Conservation (phyloP, 2,888 invertebrate genomes). For the Drosophila paramelanica region DNA sequence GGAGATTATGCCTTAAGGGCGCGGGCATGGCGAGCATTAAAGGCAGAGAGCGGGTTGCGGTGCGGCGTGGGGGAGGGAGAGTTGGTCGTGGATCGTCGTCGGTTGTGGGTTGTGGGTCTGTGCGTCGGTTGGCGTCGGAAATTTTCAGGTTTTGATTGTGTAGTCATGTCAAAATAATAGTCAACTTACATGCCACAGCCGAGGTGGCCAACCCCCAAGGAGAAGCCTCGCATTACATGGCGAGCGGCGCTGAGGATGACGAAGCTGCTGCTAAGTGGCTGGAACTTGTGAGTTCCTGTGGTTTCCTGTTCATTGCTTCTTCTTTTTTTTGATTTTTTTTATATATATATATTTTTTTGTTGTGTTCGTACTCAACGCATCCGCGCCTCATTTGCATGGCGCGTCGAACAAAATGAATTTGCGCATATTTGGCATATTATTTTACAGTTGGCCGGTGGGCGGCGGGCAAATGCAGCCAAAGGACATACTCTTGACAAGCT, state of each 20-base stretch:
- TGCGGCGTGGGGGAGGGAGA: neutral
- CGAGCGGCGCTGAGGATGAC: conserved; percentile 40
- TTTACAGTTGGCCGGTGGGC: conserved; percentile 52
- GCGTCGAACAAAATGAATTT: conserved; percentile 66
- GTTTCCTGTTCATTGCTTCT: conserved; percentile 41
- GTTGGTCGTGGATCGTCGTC: neutral
- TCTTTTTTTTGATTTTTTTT: conserved; percentile 28
- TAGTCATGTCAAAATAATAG: conserved; percentile 83
- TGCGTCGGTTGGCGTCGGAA: conserved; percentile 62
- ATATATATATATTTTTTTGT: conserved; percentile 4
- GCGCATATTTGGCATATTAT: conserved; percentile 79
- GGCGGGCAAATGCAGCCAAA: conserved; percentile 37
- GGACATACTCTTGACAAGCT: conserved; percentile 71
- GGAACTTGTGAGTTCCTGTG: conserved; percentile 74
- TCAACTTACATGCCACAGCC: conserved; percentile 82
- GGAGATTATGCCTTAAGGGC: conserved; percentile 57
- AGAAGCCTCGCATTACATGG: conserved; percentile 59
- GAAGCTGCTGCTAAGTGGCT: conserved; percentile 75
- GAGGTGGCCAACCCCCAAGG: conserved; percentile 54
- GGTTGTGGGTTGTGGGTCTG: conserved; percentile 6
- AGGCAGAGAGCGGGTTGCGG: neutral
- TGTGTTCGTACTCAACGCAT: conserved; percentile 12
- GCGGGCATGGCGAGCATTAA: conserved; percentile 3
- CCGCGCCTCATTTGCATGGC: conserved; percentile 68
- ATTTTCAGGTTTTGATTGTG: conserved; percentile 82